Percentiles rank a stretch among this genome's conserved stretches.
phyloP scores from a whole-genome alignment of 1,140 invertebrate genomes.

The Trachymyrmex cornetzi region DNA sequence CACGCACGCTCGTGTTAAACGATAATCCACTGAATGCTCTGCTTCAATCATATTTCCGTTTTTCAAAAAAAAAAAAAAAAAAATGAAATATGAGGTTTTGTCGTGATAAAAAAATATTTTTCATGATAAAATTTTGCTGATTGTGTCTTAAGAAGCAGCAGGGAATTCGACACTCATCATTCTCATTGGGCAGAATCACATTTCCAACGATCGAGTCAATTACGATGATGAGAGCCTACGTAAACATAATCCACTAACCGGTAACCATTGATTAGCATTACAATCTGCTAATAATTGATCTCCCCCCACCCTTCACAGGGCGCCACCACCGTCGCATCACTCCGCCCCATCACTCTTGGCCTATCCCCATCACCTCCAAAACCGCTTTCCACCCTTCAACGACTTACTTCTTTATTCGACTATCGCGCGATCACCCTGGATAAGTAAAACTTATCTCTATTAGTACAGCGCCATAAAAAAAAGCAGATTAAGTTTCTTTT shows the following conservation, averaged over 20 bases:
- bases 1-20: background rate
- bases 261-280: conserved; percentile 86
- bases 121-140: conserved; percentile 31
- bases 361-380: background rate
- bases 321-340: background rate
- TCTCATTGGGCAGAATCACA: conserved; percentile 67
- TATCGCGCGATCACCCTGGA: background rate
- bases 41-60: background rate
- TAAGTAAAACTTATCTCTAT: conserved; percentile 43
- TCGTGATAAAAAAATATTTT: conserved; percentile 1
- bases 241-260: conserved; percentile 84
- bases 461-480: background rate
- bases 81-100: background rate
- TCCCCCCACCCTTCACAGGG: conserved; percentile 21
- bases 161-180: conserved; percentile 3
- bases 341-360: background rate
- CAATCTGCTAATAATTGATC: conserved; percentile 84
- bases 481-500: conserved; percentile 52
- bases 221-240: conserved; percentile 84
- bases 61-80: background rate
- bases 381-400: background rate
- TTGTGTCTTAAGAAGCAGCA: background rate
- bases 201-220: conserved; percentile 81
- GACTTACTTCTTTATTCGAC: conserved; percentile 30
- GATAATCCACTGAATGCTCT: conserved; percentile 4